Base-by-base conservation (phyloP, 2,113 vertebrate genomes). In the Camelus dromedarius region DNA sequence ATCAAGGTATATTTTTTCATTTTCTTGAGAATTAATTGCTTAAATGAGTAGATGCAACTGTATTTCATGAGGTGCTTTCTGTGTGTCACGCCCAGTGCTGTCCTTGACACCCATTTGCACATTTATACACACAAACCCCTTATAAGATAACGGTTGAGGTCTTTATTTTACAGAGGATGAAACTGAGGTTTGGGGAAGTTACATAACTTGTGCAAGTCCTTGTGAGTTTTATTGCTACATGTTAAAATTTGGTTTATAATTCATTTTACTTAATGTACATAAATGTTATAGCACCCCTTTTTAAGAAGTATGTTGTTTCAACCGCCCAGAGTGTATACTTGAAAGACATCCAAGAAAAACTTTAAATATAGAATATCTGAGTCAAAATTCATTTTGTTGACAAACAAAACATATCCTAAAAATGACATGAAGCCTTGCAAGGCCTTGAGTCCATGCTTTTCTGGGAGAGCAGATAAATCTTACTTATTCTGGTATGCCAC, bases 381-480 rank as follows among this genome's bases (percentile, higher is more conserved):
- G 3, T 77, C 16, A 81, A 73, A 85, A 92, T 92, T 90, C 4
- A 72, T 84, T 96, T 95, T 93, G 12, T 54, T 87, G n/a, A 88
- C 16, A 54, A 54, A 24, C 8, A 66, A 88, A 88, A 54, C 30
- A 13, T 64, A 73, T 50, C 19, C 18, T 60, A 70, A 7, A 89
- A 87, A 72, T 72, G 58, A 60, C 89, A 19, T 60, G 79, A 95
- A 88, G 8, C 15, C 86, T 93, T 35, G 2, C 7, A 89, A 93
- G 26, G 15, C 22, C 28, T 62, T 12, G 26, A 46, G 14, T 64
- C 8, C 16, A 48, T 54, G 26, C 8, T 88, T 91, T 67, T 52
- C 32, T 76, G 50, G 66, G 66, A 73, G 62, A 69, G 70, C 19
- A 83, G 35, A 83, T 89, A 64, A 38, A 9, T 56, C 6, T 75